Evolutionary conservation across 2,113 vertebrate genomes (phyloP).

Genomic region (Suricata suricatta): DNA sequence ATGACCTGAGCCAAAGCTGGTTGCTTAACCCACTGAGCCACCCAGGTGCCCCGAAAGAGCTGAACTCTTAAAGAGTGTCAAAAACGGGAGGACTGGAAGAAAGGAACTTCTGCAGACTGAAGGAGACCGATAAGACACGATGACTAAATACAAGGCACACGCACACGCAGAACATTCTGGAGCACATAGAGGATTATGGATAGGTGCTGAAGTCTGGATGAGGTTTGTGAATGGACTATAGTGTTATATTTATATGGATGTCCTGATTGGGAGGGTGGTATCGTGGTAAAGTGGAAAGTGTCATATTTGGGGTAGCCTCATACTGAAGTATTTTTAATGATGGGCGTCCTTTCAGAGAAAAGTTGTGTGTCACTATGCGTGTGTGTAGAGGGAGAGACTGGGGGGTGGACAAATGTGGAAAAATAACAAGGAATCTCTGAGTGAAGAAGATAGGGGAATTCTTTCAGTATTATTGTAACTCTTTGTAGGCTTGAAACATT

Average conservation of each 20-base stretch:
- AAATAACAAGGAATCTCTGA: not conserved
- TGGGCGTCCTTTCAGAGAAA: not conserved
- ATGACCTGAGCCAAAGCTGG: no score
- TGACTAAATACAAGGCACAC: not conserved
- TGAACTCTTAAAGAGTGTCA: not conserved
- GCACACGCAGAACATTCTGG: not conserved
- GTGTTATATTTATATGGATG: not conserved
- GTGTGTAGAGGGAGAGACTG: not conserved
- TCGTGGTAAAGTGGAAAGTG: not conserved
- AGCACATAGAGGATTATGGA: not conserved
- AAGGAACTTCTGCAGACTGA: not conserved
- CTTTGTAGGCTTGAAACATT: not conserved
- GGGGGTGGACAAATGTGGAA: not conserved
- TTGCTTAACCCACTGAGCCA: no score
- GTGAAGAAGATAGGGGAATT: not conserved
- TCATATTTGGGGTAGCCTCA: not conserved
- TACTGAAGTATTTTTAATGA: not conserved
- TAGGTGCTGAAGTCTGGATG: not conserved
- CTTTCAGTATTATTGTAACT: not conserved
- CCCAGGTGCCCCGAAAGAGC: not conserved
- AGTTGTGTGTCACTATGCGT: not conserved
- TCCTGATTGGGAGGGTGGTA: not conserved
- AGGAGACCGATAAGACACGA: not conserved
- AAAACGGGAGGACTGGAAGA: not conserved
- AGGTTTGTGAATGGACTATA: not conserved